Evolutionary conservation across 2,888 invertebrate species (phyloP).

Genomic region (Parnassius mnemosyne): DNA sequence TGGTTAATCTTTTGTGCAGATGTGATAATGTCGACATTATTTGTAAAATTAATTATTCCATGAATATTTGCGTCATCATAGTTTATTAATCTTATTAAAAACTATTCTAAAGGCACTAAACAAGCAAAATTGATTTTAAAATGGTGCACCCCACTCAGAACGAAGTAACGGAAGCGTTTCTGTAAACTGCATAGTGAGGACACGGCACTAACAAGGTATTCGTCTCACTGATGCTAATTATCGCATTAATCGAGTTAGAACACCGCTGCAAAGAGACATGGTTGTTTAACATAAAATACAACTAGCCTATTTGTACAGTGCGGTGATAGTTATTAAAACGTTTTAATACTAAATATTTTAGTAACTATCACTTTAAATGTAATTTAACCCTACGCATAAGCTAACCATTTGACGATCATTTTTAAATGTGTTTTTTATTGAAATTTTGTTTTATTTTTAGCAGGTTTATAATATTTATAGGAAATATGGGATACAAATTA

Average conservation of each 20-base stretch:
- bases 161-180: conserved; percentile 33
- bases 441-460: too few relatives aligned
- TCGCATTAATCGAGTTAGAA: conserved; percentile 44
- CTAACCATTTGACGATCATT: too few relatives aligned
- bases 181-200: conserved; percentile 26
- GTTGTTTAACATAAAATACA: conserved; percentile 27
- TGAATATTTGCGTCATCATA: too few relatives aligned
- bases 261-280: conserved; percentile 29
- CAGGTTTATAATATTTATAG: too few relatives aligned
- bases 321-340: not conserved
- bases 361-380: not conserved
- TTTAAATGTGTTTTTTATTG: too few relatives aligned
- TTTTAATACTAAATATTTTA: conserved; percentile 13
- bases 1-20: too few relatives aligned
- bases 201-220: conserved; percentile 37
- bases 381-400: too few relatives aligned
- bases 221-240: conserved; percentile 42
- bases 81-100: not conserved
- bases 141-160: conserved; percentile 26
- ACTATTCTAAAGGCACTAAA: not conserved
- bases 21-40: too few relatives aligned
- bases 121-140: conserved; percentile 32
- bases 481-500: too few relatives aligned
- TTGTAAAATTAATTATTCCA: too few relatives aligned
- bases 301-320: not conserved